Evolutionary conservation across 2,888 invertebrate species (phyloP).

Genomic region (Eupithecia exiguata): DNA sequence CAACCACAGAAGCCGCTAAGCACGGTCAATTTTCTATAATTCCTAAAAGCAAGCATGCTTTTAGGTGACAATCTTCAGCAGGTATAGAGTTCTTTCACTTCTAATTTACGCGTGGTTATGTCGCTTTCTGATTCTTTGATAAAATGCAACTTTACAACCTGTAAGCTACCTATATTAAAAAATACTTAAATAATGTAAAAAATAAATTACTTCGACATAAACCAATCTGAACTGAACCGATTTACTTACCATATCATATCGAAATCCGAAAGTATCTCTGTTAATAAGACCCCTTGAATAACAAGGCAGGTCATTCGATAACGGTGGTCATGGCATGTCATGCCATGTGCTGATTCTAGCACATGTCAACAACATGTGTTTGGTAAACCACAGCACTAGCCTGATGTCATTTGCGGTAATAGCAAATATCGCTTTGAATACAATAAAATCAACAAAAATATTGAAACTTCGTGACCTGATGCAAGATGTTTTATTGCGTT

Average conservation of each 20-base stretch:
- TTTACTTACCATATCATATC: not conserved
- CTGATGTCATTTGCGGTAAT: not conserved
- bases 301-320: not conserved
- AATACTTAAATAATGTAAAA: not conserved
- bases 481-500: not conserved
- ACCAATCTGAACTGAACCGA: not conserved
- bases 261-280: not conserved
- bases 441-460: not conserved
- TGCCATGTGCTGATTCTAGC: not conserved
- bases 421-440: not conserved
- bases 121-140: not conserved
- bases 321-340: not conserved
- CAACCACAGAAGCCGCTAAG: too few species aligned
- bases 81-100: too few species aligned
- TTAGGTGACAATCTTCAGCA: too few species aligned
- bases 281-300: not conserved
- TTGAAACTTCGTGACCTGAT: not conserved
- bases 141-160: too few species aligned
- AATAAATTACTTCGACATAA: not conserved
- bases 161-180: too few species aligned
- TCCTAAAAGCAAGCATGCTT: too few species aligned
- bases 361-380: not conserved
- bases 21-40: too few species aligned
- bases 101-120: not conserved
- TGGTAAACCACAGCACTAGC: not conserved